Percentiles rank a stretch among this genome's conserved stretches.
Conservation (phyloP, 2,113 vertebrate genomes). For the Dipodomys stephensi region DNA sequence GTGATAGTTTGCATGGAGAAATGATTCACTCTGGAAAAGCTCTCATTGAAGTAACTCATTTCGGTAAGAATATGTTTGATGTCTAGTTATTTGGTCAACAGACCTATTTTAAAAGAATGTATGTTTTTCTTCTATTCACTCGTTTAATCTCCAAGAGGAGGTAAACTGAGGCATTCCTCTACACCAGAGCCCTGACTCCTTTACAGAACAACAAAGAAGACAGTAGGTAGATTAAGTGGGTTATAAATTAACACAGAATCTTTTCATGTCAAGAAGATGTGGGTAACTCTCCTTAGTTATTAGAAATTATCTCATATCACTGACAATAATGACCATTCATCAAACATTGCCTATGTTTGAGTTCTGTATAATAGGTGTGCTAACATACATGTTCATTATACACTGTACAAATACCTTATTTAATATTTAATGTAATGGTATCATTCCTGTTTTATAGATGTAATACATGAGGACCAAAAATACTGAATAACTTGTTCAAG, state of each 20-base stretch:
- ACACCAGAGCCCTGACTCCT: background rate
- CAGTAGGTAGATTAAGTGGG: background rate
- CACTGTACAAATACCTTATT: background rate
- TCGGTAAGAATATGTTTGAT: background rate
- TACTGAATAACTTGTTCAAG: background rate
- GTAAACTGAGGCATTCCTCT: background rate
- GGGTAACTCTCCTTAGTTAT: background rate
- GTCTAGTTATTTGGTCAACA: background rate
- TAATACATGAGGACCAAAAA: background rate
- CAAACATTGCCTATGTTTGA: background rate
- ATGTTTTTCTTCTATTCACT: background rate
- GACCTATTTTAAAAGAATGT: background rate
- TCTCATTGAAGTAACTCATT: background rate
- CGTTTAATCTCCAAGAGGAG: background rate
- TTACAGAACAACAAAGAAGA: background rate
- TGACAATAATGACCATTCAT: background rate
- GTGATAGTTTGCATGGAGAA: background rate
- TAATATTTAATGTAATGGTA: background rate
- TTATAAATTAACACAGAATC: background rate
- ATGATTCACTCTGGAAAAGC: background rate
- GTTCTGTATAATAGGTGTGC: background rate
- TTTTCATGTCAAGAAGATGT: background rate
- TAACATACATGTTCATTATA: background rate
- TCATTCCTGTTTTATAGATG: slow-evolving; percentile 8
- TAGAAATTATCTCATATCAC: background rate